These are phyloP conservation scores for Cynoglossus semilaevis DNA, from an alignment of 2,113 vertebrate genomes.

Conservation along the genomic window DNA sequence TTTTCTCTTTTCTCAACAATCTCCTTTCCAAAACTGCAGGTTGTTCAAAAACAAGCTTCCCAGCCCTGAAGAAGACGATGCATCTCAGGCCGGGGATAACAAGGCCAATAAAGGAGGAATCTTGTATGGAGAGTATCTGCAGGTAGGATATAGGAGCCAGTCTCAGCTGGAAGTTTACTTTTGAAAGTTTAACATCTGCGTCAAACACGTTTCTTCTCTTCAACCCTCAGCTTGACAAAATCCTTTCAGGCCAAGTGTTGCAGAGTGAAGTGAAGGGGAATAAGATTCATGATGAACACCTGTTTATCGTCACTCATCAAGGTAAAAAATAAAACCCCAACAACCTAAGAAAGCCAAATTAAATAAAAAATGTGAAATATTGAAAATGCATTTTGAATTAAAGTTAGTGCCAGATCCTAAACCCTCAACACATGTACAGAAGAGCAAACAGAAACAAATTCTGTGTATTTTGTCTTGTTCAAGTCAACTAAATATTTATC, in stretches of 20 bases:
- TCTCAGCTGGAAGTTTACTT: not conserved
- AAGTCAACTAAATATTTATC: too few relatives aligned
- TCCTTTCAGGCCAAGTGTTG: constrained; percentile 88
- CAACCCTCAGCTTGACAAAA: constrained; percentile 84
- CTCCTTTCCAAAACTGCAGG: constrained; percentile 59
- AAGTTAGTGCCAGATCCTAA: too few relatives aligned
- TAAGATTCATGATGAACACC: constrained; percentile 95
- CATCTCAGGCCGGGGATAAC: constrained; percentile 83
- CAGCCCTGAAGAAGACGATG: constrained; percentile 73
- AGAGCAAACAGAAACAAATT: too few relatives aligned
- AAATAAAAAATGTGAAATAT: too few relatives aligned
- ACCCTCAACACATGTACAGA: too few relatives aligned
- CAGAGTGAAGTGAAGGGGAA: constrained; percentile 90
- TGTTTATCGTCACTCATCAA: constrained; percentile 98
- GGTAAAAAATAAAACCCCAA: constrained; percentile 75
- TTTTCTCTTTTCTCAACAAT: constrained; percentile 1
- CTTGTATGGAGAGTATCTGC: constrained; percentile 88
- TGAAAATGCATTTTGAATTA: too few relatives aligned
- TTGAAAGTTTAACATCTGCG: not conserved
- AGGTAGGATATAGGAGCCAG: constrained; percentile 68
- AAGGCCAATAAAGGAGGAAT: constrained; percentile 87
- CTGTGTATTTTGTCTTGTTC: too few relatives aligned
- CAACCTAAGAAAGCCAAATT: too few relatives aligned
- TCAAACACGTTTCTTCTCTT: constrained; percentile 12
- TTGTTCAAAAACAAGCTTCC: constrained; percentile 78